phyloP scores from a whole-genome alignment of 2,113 vertebrate genomes.

The Noctilio leporinus region DNA sequence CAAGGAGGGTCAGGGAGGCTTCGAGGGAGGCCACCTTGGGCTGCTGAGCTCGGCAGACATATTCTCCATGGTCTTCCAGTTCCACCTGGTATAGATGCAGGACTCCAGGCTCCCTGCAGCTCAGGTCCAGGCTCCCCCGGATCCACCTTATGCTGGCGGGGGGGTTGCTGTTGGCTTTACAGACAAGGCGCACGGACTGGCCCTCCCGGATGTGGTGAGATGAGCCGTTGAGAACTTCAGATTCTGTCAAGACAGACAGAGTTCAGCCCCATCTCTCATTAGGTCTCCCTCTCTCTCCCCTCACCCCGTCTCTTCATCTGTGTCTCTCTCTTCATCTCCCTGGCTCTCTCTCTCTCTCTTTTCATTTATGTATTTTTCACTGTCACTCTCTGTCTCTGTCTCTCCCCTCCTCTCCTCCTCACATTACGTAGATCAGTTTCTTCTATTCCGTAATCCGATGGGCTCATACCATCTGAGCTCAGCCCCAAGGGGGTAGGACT shows the following conservation, averaged over 20 bases:
- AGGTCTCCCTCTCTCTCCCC: too few species aligned
- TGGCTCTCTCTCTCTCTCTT: too few species aligned
- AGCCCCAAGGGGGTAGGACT: too few species aligned
- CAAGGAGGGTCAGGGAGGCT: neutral
- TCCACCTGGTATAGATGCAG: neutral
- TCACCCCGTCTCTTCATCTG: fast-evolving
- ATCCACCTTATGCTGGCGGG: neutral
- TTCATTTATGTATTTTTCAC: too few species aligned
- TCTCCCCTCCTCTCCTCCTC: too few species aligned
- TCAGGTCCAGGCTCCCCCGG: neutral
- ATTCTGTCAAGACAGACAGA: neutral
- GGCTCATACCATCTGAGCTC: neutral
- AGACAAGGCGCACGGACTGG: neutral
- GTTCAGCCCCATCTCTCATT: too few species aligned
- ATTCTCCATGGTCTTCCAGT: neutral
- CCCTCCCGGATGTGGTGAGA: neutral
- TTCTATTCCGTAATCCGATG: neutral
- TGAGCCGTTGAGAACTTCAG: neutral
- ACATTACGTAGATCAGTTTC: neutral
- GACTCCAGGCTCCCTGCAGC: neutral
- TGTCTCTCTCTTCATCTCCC: too few species aligned
- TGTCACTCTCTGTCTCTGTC: too few species aligned
- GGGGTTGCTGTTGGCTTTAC: fast-evolving
- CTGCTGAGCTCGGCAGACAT: neutral
- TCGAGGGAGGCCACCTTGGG: neutral